Evolutionary conservation across 2,113 vertebrate genomes (phyloP).

Genomic region (Ivindomyrus marchei): DNA sequence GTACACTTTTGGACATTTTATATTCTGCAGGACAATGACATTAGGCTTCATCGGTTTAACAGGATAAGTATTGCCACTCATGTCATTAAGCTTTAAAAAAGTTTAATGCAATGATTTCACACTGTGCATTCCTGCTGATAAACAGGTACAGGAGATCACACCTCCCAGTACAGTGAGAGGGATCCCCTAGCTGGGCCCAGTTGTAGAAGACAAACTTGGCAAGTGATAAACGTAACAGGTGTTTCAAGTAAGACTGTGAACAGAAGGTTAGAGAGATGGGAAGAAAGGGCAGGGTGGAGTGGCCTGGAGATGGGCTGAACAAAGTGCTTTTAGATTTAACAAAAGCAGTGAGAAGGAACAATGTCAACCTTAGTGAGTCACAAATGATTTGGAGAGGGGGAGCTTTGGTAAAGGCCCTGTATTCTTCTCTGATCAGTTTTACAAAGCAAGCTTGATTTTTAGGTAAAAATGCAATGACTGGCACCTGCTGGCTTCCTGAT

Average conservation of each 20-base stretch:
- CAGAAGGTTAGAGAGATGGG: background rate
- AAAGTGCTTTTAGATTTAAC: background rate
- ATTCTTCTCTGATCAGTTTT: background rate
- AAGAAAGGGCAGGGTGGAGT: background rate
- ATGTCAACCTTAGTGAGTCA: background rate
- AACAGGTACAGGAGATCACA: background rate
- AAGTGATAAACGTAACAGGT: background rate
- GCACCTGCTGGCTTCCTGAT: background rate
- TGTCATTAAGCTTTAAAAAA: background rate
- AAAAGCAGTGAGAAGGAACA: background rate
- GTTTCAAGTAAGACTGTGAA: background rate
- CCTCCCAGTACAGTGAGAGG: background rate
- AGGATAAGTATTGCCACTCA: background rate
- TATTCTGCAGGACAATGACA: background rate
- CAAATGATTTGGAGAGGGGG: background rate
- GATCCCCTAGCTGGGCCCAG: background rate
- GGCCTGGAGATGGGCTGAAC: background rate
- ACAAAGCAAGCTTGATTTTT: background rate
- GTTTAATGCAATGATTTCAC: background rate
- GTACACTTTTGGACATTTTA: background rate
- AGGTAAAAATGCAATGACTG: background rate
- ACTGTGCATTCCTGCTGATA: background rate
- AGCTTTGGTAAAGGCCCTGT: background rate
- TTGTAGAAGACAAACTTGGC: background rate
- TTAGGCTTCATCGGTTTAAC: background rate